Evolutionary conservation across 2,888 invertebrate species (phyloP).

Genomic region (Cryptosula pallasiana): DNA sequence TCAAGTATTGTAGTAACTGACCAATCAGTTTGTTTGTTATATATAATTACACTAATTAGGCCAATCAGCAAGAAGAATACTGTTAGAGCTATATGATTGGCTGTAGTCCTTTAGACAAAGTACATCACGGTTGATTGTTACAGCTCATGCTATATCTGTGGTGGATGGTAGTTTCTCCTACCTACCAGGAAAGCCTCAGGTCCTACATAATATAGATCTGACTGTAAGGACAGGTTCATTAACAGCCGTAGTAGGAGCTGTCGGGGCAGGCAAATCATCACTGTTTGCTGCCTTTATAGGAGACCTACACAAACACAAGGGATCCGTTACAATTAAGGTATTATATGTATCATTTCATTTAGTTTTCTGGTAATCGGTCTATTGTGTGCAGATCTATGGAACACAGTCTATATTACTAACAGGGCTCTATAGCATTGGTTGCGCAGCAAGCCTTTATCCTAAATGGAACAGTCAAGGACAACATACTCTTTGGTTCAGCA

Average conservation of each 20-base stretch:
- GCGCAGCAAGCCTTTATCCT: constrained; percentile 55
- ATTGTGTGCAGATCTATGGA: too few relatives aligned
- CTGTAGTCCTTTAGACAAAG: too few relatives aligned
- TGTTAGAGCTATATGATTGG: too few relatives aligned
- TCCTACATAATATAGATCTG: constrained; percentile 32
- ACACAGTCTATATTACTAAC: too few relatives aligned
- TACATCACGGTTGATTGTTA: too few relatives aligned
- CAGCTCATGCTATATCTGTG: constrained; percentile 73
- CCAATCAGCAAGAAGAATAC: too few relatives aligned
- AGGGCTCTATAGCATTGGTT: constrained; percentile 33
- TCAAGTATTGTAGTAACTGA: too few relatives aligned
- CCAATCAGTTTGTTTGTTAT: too few relatives aligned
- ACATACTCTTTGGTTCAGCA: constrained; percentile 53
- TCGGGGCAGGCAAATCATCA: constrained; percentile 56
- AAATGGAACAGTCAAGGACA: constrained; percentile 53
- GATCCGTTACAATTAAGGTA: constrained; percentile 69
- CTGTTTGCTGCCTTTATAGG: constrained; percentile 78
- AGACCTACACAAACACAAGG: constrained; percentile 81
- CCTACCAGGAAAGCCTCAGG: constrained; percentile 59
- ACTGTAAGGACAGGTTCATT: constrained; percentile 29
- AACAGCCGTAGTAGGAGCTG: constrained; percentile 31
- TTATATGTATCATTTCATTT: too few relatives aligned
- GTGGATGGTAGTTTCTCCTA: constrained; percentile 84
- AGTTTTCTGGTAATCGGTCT: too few relatives aligned
- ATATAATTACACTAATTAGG: too few relatives aligned